Percentiles rank a stretch among this genome's conserved stretches.
Evolutionary conservation across 2,888 invertebrate species (phyloP).

Genomic region (Ariolimax columbianus): DNA sequence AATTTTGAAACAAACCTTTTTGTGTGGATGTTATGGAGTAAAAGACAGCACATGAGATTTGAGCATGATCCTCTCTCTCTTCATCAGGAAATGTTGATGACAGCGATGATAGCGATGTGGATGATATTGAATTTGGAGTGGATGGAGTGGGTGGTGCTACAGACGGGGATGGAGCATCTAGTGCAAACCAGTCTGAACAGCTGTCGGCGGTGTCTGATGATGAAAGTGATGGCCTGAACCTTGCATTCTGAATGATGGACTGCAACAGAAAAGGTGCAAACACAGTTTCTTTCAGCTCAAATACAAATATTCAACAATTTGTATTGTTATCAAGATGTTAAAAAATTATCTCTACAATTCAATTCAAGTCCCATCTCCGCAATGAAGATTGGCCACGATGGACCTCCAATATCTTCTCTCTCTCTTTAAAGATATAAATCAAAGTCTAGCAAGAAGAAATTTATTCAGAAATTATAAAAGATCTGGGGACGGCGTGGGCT

Average conservation of each 20-base stretch:
- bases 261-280: slow-evolving; percentile 57
- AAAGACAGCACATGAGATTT: slow-evolving; percentile 84
- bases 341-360: too few relatives aligned
- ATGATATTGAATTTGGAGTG: slow-evolving; percentile 8
- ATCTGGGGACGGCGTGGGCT: too few relatives aligned
- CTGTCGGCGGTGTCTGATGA: slow-evolving; percentile 12
- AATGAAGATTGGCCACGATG: too few relatives aligned
- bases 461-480: too few relatives aligned
- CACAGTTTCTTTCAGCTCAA: too few relatives aligned
- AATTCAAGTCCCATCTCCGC: too few relatives aligned
- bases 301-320: too few relatives aligned
- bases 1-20: slow-evolving; percentile 80
- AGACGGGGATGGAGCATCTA: slow-evolving; percentile 12
- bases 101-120: not conserved
- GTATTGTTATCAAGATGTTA: too few relatives aligned
- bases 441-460: too few relatives aligned
- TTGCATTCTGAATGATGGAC: slow-evolving; percentile 72
- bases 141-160: slow-evolving; percentile 4
- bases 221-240: slow-evolving; percentile 53
- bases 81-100: slow-evolving; percentile 47
- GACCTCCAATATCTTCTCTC: too few relatives aligned
- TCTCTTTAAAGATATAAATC: too few relatives aligned
- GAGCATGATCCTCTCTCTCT: slow-evolving; percentile 80
- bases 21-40: slow-evolving; percentile 87
- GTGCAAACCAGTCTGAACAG: slow-evolving; percentile 1